Evolutionary conservation across 2,888 invertebrate species (phyloP), one percentile per base, ranked within the genome.

Genomic region (Amphipoea lucens): DNA sequence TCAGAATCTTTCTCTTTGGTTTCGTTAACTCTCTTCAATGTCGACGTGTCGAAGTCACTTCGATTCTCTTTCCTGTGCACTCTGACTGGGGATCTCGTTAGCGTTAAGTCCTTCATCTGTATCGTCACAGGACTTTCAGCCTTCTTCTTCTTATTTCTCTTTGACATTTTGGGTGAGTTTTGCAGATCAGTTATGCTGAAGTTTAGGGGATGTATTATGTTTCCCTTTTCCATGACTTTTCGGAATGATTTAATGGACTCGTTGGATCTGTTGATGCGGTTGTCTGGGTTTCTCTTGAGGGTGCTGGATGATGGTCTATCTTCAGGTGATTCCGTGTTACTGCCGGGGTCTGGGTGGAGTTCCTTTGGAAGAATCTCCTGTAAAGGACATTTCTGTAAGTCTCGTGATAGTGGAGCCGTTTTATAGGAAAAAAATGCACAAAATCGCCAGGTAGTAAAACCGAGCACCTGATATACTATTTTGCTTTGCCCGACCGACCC

Each of bases 281-380:
- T 95, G 78, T 95, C 92, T 0, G 92, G 81, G 67, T 91, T 95
- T 91, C 90, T 94, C 88, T 91, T 96, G 20, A 94, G 90, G 0
- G 96, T 96, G 78, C 93, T 94, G 17, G 97, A 95, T 20, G 96
- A 91, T 0, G 97, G 97, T 68, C 95, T 93, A 51, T 97, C 97
- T 92, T 97, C 97, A 0, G 98, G 98, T 0, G 98, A 98, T 90
- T 98, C 98, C 23, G 97, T 97, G 90, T 98, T 98, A 91, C 98
- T 98, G 20, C 97, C 97, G 0, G 98, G 97, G 89, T 97, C 97
- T 62, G 97, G 96, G 72, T 92, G 94, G 14, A 95, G 88, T 81
- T 95, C 94, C 84, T 93, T 95, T 1, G 97, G 97, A 72, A 97
- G 90, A 17, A 97, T 97, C 91, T 97, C 97, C 96, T 97, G 91